Percentiles rank a stretch among this genome's conserved stretches.
Conservation (phyloP, 1,140 invertebrate species). For the Musca vetustissima region DNA sequence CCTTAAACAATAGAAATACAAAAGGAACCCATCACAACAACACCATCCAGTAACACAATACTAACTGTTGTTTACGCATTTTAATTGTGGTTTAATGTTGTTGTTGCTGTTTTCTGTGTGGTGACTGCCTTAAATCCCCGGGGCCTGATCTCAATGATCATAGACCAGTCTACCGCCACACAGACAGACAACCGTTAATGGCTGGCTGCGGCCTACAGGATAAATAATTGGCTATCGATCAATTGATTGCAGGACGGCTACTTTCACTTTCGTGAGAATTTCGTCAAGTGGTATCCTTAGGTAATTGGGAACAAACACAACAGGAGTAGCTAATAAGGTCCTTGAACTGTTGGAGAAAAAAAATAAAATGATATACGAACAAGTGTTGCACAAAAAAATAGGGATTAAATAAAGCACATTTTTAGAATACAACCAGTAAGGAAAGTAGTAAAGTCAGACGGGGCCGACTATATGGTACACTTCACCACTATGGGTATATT, state of each 20-base stretch:
- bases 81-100: neutral
- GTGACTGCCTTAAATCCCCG: neutral
- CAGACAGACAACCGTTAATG: neutral
- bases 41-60: neutral
- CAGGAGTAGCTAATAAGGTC: constrained; percentile 11
- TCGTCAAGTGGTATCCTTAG: too few species aligned
- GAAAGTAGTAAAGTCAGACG: too few species aligned
- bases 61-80: constrained; percentile 15
- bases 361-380: too few species aligned
- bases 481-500: too few species aligned
- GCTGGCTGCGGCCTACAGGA: neutral
- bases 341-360: neutral
- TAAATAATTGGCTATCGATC: neutral
- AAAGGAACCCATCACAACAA: neutral
- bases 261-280: constrained; percentile 27
- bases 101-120: constrained; percentile 2
- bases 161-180: neutral
- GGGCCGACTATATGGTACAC: too few species aligned
- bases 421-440: too few species aligned
- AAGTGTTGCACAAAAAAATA: too few species aligned
- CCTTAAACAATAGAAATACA: too few species aligned
- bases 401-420: too few species aligned
- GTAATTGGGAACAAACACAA: too few species aligned
- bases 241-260: neutral
- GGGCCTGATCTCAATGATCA: constrained; percentile 5